Evolutionary conservation across 64 coral and sea anemone genomes (phyloP), one percentile per base, ranked within the genome.

Genomic region (Orbicella faveolata): DNA sequence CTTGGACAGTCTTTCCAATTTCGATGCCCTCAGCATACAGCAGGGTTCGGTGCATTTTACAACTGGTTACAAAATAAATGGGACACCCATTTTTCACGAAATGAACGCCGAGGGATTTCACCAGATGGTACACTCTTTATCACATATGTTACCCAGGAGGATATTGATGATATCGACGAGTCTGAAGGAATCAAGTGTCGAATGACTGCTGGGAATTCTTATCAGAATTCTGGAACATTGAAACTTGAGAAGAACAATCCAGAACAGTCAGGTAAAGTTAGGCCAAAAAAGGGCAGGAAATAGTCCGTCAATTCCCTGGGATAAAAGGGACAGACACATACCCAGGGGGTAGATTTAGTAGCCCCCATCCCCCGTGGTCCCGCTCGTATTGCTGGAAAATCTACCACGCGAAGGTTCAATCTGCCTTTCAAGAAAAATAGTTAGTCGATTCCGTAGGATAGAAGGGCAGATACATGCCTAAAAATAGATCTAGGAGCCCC

Each of bases 61-160:
- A 41, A 14, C 33, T 88, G 87, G 87, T 25, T 59, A 34, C 26
- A 52, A 75, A 63, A 75, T 21, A 26, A 34, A 19, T 20, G 18
- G 11, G n/a, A 36, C 10, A 88, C 65, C 52, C 73, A 63, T 13
- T 66, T 88, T 17, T 48, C 74, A 36, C 33, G 75, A 19, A 63
- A 61, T 20, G 19, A 61, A 62, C 73, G 61, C 11, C 76, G 73
- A 35, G 90, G 61, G 15, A 36, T 80, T 1, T 66, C 81, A 4
- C 83, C 61, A 23, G 67, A 87, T 73, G 90, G 90, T 8, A 52
- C 77, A 3, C 72, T 92, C 33, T 72, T 69, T 20, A 73, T 92
- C 30, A 17, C 66, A 26, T 74, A 87, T 39, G 36, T 92, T 15
- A 78, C 74, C 6, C 63, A 92, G 18, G 3, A 87, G 8, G 90